These are phyloP conservation scores for Fulica atra DNA, from an alignment of 2,113 vertebrate species.

Conservation along the genomic window DNA sequence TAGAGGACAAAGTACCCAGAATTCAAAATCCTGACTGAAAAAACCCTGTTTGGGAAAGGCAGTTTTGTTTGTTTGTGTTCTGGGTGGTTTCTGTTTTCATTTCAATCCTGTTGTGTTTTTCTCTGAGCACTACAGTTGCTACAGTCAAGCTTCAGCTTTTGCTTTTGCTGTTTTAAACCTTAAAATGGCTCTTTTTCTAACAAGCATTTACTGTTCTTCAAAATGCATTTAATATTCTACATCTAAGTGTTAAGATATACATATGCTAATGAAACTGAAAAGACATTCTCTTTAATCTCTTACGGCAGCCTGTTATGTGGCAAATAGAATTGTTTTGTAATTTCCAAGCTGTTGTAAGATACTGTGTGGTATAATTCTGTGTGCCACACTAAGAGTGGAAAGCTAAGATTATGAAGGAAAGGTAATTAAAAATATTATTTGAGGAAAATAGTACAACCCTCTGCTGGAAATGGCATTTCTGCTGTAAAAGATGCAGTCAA, in stretches of 20 bases:
- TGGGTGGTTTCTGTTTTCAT: not conserved
- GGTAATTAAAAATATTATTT: not conserved
- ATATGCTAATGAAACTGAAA: conserved; percentile 71
- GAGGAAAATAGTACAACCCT: not conserved
- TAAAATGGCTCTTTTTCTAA: conserved; percentile 68
- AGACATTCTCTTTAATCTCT: conserved; percentile 64
- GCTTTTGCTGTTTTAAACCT: conserved; percentile 56
- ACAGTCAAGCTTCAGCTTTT: conserved; percentile 41
- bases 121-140: not conserved
- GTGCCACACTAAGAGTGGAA: fast-evolving
- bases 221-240: conserved; percentile 54
- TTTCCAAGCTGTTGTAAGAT: conserved; percentile 32
- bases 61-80: conserved; percentile 34
- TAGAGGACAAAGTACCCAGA: not conserved
- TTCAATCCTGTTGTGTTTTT: conserved; percentile 35
- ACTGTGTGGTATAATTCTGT: not conserved
- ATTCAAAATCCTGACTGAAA: not conserved
- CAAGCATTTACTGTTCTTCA: conserved; percentile 57
- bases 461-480: not conserved
- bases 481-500: fast-evolving
- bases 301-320: conserved; percentile 64
- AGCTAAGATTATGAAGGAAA: not conserved
- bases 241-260: conserved; percentile 67
- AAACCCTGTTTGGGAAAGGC: not conserved
- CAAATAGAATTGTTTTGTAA: conserved; percentile 64